A percentile compares a stretch with the other conserved stretches of the same genome.
These are phyloP conservation scores for Acinonyx jubatus DNA, from an alignment of 2,113 vertebrate species.

Conservation along the genomic window DNA sequence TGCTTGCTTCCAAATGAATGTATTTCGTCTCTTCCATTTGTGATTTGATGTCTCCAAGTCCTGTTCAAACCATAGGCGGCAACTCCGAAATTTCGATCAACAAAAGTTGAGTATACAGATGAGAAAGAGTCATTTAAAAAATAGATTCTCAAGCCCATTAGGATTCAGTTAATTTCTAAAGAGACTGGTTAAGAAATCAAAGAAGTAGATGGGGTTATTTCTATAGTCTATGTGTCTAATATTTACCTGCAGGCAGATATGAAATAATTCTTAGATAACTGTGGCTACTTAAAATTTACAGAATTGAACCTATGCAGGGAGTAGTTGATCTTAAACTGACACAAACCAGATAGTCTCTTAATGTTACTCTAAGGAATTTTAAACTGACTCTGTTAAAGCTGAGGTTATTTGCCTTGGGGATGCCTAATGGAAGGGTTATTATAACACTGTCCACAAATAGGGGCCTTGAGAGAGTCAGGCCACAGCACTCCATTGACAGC, in stretches of 20 bases:
- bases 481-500: constrained; percentile 87
- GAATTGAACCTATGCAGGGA: constrained; percentile 77
- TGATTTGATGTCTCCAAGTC: constrained; percentile 37
- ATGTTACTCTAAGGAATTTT: constrained; percentile 94
- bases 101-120: constrained; percentile 74
- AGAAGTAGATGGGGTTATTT: constrained; percentile 69
- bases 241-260: constrained; percentile 85
- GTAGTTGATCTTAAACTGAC: constrained; percentile 89
- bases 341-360: constrained; percentile 90
- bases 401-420: constrained; percentile 92
- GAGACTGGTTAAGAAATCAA: constrained; percentile 67
- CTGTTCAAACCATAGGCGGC: constrained; percentile 42
- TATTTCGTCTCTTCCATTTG: constrained; percentile 52
- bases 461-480: constrained; percentile 86
- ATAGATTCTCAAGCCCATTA: constrained; percentile 51
- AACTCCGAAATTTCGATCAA: constrained; percentile 75
- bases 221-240: constrained; percentile 80
- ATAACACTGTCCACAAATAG: constrained; percentile 92
- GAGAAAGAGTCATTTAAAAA: constrained; percentile 68
- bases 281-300: constrained; percentile 85
- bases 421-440: constrained; percentile 92
- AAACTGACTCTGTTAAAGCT: constrained; percentile 94
- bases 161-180: constrained; percentile 70
- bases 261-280: constrained; percentile 84
- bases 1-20: not conserved